A percentile compares a stretch with the other conserved stretches of the same genome.
These are phyloP conservation scores for Trichoplax adhaerens DNA, from an alignment of 37 sponge, comb jelly and placozoan genomes.

Conservation along the genomic window DNA sequence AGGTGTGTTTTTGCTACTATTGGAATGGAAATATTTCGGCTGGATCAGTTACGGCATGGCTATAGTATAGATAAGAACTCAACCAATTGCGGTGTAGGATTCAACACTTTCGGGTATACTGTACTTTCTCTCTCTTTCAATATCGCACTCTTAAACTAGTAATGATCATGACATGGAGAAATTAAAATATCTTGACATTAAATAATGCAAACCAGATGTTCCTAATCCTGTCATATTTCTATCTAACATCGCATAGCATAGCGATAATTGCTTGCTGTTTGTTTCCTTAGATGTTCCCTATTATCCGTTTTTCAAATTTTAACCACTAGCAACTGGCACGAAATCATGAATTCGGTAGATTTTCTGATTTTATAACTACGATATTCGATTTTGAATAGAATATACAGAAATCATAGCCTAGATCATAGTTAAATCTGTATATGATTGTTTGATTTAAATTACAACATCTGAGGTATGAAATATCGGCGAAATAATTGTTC, in stretches of 20 bases:
- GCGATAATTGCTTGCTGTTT: not conserved
- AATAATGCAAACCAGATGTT: too few relatives aligned
- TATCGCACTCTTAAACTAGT: too few relatives aligned
- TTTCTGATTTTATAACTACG: not conserved
- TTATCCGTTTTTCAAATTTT: constrained; percentile 31
- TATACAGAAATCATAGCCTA: not conserved
- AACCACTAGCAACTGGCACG: constrained; percentile 51
- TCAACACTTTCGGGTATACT: constrained; percentile 16
- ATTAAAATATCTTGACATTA: too few relatives aligned
- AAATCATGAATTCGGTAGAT: constrained; percentile 39
- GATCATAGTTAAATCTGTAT: constrained; percentile 1
- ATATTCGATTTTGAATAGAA: not conserved
- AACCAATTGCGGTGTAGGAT: constrained; percentile 29
- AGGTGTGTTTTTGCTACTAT: constrained; percentile 42
- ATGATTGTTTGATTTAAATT: too few relatives aligned
- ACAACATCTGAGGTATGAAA: too few relatives aligned
- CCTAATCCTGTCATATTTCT: too few relatives aligned
- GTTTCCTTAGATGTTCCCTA: constrained; percentile 26
- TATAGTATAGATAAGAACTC: too few relatives aligned
- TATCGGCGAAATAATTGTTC: too few relatives aligned
- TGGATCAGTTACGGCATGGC: not conserved
- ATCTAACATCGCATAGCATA: too few relatives aligned
- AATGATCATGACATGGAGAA: too few relatives aligned
- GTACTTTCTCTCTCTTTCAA: too few relatives aligned
- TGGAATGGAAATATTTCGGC: constrained; percentile 39